Evolutionary conservation across 2,888 invertebrate species (phyloP).

Genomic region (Cerastis rubricosa): DNA sequence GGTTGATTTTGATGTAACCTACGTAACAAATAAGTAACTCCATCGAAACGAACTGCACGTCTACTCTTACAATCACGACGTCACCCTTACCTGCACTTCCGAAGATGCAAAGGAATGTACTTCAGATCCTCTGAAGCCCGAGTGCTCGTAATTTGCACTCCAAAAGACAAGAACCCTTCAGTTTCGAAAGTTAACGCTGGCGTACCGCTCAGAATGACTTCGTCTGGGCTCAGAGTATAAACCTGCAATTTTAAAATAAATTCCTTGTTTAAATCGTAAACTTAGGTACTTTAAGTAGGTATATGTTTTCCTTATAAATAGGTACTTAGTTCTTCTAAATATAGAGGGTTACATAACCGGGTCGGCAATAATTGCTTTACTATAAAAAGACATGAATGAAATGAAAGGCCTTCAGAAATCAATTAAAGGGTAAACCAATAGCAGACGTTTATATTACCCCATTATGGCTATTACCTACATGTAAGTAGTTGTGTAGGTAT

Average conservation of each 20-base stretch:
- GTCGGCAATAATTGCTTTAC: neutral
- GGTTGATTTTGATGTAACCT: too few relatives aligned
- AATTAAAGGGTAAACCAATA: conserved; percentile 19
- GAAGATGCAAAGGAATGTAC: conserved; percentile 72
- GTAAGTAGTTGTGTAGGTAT: neutral
- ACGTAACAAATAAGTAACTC: neutral
- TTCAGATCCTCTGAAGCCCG: conserved; percentile 80
- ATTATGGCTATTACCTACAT: neutral
- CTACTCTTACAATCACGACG: conserved; percentile 13
- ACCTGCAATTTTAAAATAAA: conserved; percentile 73
- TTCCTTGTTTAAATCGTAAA: neutral
- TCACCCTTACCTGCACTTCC: conserved; percentile 83
- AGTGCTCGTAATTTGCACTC: conserved; percentile 82
- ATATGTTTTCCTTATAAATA: neutral
- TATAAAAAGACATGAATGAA: conserved; percentile 7
- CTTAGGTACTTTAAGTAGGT: neutral
- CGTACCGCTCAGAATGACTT: conserved; percentile 79
- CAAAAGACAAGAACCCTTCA: conserved; percentile 80
- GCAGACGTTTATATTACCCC: neutral
- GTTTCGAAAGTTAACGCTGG: conserved; percentile 75
- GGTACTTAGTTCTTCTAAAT: neutral
- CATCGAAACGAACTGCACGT: conserved; percentile 1
- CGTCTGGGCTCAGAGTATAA: conserved; percentile 85
- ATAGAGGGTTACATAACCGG: neutral
- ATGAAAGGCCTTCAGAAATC: conserved; percentile 20